Base-by-base conservation (phyloP, 1,140 invertebrate genomes). In the Teleopsis dalmanni region DNA sequence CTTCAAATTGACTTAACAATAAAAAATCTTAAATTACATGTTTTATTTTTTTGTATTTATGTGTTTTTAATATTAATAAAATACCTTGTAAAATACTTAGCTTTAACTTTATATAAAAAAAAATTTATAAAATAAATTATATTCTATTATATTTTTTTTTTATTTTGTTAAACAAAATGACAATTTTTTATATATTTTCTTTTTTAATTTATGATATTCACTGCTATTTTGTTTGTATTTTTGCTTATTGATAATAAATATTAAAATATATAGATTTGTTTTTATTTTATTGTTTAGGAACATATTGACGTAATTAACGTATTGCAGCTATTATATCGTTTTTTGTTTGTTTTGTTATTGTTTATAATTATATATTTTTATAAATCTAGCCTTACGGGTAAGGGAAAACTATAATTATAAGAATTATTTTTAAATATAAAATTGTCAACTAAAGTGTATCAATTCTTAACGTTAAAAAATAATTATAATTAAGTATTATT, bases 311-410 rank as follows among this genome's bases (percentile, higher is more conserved):
- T 67, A 67, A 69, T 66, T 56, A 66, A 69, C 65, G 63, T 69
- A 69, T 69, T 69, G 65, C 65, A 69, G 65, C 65, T 68, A 62
- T 67, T 67, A n/a, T n/a, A n/a, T n/a, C n/a, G n/a, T n/a, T n/a
- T n/a, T n/a, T n/a, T n/a, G n/a, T n/a, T n/a, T n/a, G n/a, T n/a
- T n/a, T n/a, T n/a, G n/a, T n/a, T n/a, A n/a, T n/a, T n/a, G n/a
- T n/a, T n/a, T n/a, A n/a, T n/a, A n/a, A n/a, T n/a, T n/a, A n/a
- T n/a, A n/a, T n/a, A n/a, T n/a, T n/a, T n/a, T n/a, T n/a, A n/a
- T n/a, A n/a, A n/a, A n/a, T n/a, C n/a, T n/a, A n/a, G n/a, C n/a
- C n/a, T n/a, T n/a, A n/a, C n/a, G n/a, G n/a, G n/a, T n/a, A n/a
- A n/a, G n/a, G n/a, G n/a, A n/a, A n/a, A n/a, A n/a, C n/a, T n/a